Conservation (phyloP, 1,140 invertebrate genomes). For the Tetragonula clypearis region DNA sequence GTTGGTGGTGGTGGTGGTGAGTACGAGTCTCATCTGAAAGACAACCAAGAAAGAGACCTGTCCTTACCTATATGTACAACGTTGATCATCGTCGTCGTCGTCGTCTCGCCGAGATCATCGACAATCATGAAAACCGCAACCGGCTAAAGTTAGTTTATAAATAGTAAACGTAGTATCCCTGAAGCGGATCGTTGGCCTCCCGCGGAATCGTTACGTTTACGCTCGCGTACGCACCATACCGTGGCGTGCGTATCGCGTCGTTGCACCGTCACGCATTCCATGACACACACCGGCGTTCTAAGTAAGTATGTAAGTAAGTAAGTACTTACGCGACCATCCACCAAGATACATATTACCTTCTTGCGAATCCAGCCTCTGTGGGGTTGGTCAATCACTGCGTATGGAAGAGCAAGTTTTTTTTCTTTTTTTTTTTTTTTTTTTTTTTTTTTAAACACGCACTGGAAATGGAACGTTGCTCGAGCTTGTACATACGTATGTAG, state of each 20-base stretch:
- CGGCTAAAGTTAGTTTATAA: slow-evolving; percentile 43
- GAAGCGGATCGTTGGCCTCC: slow-evolving; percentile 43
- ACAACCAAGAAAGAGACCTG: neutral
- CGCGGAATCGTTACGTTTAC: slow-evolving; percentile 64
- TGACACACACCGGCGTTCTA: slow-evolving; percentile 11
- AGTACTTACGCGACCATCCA: slow-evolving; percentile 15
- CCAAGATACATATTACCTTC: slow-evolving; percentile 19
- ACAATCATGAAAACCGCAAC: slow-evolving; percentile 37
- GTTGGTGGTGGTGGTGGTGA: neutral
- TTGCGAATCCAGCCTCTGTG: neutral
- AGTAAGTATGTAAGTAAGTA: no score
- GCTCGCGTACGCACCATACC: slow-evolving; percentile 52
- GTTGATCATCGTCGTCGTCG: neutral
- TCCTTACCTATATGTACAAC: slow-evolving; percentile 9
- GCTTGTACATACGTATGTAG: neutral
- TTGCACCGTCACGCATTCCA: slow-evolving; percentile 45
- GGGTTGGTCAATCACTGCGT: neutral
- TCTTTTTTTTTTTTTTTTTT: neutral
- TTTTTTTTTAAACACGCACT: no score
- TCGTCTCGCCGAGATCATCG: neutral
- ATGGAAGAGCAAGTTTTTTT: neutral
- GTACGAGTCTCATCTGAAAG: neutral
- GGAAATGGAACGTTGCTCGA: neutral
- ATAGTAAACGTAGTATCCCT: slow-evolving; percentile 51
- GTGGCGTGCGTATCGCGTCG: slow-evolving; percentile 51